Conservation (phyloP, 2,888 invertebrate species). For the Agelastica alni region DNA sequence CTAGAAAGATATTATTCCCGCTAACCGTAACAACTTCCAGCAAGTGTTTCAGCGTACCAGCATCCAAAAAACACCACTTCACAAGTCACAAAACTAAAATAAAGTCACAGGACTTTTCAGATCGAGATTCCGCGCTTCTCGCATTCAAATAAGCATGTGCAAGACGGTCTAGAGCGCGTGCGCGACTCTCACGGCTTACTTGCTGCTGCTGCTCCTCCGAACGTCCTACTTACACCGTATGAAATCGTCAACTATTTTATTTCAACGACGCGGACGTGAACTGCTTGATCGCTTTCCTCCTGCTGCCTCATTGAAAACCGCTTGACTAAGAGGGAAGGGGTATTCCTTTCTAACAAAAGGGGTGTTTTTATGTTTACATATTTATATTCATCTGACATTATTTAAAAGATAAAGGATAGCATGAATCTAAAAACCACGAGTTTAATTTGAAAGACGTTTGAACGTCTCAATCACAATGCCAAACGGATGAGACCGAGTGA, state of each 20-base stretch:
- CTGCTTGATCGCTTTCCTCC: background rate
- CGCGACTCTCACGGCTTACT: slow-evolving; percentile 12
- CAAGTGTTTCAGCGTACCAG: background rate
- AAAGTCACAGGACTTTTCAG: slow-evolving; percentile 9
- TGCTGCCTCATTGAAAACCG: background rate
- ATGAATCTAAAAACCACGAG: too few relatives aligned
- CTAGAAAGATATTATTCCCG: background rate
- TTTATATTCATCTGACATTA: too few relatives aligned
- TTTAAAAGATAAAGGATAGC: too few relatives aligned
- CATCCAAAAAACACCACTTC: background rate
- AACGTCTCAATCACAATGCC: too few relatives aligned
- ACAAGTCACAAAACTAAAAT: background rate
- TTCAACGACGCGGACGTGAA: background rate
- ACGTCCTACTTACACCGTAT: slow-evolving; percentile 3
- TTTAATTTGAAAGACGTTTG: too few relatives aligned
- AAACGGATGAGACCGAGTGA: too few relatives aligned
- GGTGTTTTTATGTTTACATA: slow-evolving; percentile 1
- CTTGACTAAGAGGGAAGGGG: background rate
- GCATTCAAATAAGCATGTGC: slow-evolving; percentile 18
- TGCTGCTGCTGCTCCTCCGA: too few relatives aligned
- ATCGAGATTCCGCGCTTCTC: background rate
- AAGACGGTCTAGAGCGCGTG: slow-evolving; percentile 18
- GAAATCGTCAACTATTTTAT: slow-evolving; percentile 1
- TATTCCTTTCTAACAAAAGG: background rate
- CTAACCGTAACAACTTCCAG: background rate